Conservation (phyloP, 2,113 vertebrate species). For the Serinus canaria region DNA sequence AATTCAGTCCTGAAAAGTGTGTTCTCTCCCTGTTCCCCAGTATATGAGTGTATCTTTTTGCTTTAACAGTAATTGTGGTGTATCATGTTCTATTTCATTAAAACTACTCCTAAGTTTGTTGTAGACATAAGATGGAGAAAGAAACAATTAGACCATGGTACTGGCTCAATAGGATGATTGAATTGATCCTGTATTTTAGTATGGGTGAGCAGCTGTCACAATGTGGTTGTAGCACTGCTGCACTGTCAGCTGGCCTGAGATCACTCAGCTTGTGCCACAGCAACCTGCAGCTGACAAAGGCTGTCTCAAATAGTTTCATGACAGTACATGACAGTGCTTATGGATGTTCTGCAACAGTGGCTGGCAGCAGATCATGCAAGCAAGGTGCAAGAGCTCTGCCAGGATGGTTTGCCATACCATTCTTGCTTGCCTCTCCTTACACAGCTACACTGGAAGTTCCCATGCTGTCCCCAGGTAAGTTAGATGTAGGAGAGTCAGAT, state of each 20-base stretch:
- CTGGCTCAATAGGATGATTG: rapidly evolving
- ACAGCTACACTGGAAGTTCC: not conserved
- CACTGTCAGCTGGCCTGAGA: rapidly evolving
- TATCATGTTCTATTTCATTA: not conserved
- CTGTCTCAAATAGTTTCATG: not conserved
- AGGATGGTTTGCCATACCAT: not conserved
- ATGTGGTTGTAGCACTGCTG: not conserved
- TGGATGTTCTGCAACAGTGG: not conserved
- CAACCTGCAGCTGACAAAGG: not conserved
- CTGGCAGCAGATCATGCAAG: not conserved
- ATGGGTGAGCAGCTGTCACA: not conserved
- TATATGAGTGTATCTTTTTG: not conserved
- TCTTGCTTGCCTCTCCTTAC: not conserved
- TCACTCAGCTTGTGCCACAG: not conserved
- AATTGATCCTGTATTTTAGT: not conserved
- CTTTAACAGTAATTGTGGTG: not conserved
- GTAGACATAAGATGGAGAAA: not conserved
- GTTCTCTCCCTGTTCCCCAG: not conserved
- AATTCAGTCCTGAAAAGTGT: not conserved
- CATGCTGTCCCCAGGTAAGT: not conserved
- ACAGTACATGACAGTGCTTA: not conserved
- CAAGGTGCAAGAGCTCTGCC: not conserved
- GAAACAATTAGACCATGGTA: not conserved
- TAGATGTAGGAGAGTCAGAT: not conserved
- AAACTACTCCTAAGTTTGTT: not conserved